phyloP scores from a whole-genome alignment of 2,113 vertebrate species.

The Numenius arquata region DNA sequence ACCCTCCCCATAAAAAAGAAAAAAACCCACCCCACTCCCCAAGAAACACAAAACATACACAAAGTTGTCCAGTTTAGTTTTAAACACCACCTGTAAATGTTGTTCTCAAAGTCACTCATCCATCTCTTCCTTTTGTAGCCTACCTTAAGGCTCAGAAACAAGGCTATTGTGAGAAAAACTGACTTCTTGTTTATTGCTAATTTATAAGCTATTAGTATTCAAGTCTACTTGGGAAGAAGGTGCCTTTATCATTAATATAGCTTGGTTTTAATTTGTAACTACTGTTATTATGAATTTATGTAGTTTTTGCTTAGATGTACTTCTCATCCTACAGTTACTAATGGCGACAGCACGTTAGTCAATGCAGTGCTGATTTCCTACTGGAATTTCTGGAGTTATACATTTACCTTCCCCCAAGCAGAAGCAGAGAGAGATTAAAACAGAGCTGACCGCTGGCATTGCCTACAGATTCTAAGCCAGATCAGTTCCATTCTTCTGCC shows the following conservation, averaged over 20 bases:
- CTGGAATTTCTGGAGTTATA: not conserved
- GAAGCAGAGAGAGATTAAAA: not conserved
- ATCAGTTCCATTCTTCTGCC: not conserved
- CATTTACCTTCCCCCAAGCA: not conserved
- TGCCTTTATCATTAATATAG: not conserved
- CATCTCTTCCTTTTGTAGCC: not conserved
- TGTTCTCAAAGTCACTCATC: too few species aligned
- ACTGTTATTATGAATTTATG: not conserved
- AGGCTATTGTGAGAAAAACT: not conserved
- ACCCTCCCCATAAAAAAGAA: not conserved
- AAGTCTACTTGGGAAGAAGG: not conserved
- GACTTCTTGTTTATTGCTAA: not conserved
- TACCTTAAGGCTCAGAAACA: not conserved
- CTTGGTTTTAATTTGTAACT: not conserved
- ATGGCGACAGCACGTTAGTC: not conserved
- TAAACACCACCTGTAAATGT: too few species aligned
- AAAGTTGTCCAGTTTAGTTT: not conserved
- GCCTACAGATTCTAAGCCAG: not conserved
- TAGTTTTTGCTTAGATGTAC: not conserved
- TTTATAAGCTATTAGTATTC: not conserved
- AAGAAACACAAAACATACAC: not conserved
- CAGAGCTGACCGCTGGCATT: not conserved
- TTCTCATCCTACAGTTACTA: not conserved
- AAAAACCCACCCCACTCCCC: not conserved
- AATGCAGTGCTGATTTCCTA: not conserved